Evolutionary conservation across 1,140 invertebrate species (phyloP).

Genomic region (Cydia pomonella): DNA sequence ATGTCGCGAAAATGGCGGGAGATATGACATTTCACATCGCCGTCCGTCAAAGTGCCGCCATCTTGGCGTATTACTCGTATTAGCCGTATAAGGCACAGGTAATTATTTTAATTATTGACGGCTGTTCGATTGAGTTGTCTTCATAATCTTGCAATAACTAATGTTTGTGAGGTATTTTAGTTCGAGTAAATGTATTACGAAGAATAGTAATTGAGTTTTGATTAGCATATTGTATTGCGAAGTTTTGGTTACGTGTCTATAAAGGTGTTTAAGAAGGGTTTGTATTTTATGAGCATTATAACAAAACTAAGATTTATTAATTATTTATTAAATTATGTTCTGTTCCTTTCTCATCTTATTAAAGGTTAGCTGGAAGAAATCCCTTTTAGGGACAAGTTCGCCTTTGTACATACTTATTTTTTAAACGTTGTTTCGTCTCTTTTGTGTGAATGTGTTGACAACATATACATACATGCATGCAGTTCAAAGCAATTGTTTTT

Average conservation of each 20-base stretch:
- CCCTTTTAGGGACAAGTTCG: no score
- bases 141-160: conserved; percentile 13
- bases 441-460: no score
- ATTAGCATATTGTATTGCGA: not conserved
- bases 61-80: not conserved
- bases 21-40: conserved; percentile 26
- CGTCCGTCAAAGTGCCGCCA: conserved; percentile 8
- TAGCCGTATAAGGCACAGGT: not conserved
- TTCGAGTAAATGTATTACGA: not conserved
- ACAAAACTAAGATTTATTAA: no score
- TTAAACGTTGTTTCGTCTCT: no score
- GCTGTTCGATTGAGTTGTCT: conserved; percentile 27
- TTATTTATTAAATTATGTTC: no score
- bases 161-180: not conserved
- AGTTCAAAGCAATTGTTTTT: no score
- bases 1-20: conserved; percentile 28
- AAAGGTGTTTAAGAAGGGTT: not conserved
- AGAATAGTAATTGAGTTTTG: not conserved
- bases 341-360: no score
- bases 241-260: not conserved
- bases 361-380: no score
- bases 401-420: no score
- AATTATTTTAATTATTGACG: conserved; percentile 30
- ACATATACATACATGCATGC: no score
- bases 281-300: not conserved